These are phyloP conservation scores for Merops nubicus DNA, from an alignment of 2,113 vertebrate genomes.

Conservation along the genomic window DNA sequence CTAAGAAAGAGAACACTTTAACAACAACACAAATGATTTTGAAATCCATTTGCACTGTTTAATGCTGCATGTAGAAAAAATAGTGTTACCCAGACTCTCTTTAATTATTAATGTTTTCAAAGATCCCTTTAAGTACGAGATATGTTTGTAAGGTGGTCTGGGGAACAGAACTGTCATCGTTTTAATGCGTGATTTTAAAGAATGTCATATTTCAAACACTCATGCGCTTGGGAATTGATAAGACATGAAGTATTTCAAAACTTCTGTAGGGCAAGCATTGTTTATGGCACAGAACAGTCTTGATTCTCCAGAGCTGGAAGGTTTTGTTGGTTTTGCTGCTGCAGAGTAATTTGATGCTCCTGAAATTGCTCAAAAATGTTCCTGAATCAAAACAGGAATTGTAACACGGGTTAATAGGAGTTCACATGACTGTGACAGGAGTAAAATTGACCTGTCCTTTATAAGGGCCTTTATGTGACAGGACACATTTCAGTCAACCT, in stretches of 20 bases:
- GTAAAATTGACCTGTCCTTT: not conserved
- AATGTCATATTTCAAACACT: not conserved
- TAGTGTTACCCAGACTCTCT: not conserved
- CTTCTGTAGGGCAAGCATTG: not conserved
- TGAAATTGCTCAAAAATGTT: not conserved
- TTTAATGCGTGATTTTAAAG: not conserved
- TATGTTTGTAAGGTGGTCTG: not conserved
- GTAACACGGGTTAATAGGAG: not conserved
- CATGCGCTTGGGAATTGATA: not conserved
- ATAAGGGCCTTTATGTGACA: not conserved
- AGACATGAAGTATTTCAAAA: not conserved
- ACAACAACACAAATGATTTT: not conserved
- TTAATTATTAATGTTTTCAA: constrained; percentile 16
- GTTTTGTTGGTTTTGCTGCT: constrained; percentile 10
- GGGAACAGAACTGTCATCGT: not conserved
- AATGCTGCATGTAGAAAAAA: not conserved
- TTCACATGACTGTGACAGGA: not conserved
- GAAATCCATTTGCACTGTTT: not conserved
- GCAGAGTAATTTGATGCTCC: constrained; percentile 1
- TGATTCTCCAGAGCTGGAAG: not conserved
- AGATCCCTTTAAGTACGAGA: not conserved
- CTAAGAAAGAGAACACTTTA: not conserved
- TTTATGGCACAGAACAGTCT: not conserved
- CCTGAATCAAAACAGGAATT: not conserved
- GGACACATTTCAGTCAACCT: not conserved